Evolutionary conservation across 2,113 vertebrate genomes (phyloP), one percentile per base, ranked within the genome.

Genomic region (Ciconia maguari): DNA sequence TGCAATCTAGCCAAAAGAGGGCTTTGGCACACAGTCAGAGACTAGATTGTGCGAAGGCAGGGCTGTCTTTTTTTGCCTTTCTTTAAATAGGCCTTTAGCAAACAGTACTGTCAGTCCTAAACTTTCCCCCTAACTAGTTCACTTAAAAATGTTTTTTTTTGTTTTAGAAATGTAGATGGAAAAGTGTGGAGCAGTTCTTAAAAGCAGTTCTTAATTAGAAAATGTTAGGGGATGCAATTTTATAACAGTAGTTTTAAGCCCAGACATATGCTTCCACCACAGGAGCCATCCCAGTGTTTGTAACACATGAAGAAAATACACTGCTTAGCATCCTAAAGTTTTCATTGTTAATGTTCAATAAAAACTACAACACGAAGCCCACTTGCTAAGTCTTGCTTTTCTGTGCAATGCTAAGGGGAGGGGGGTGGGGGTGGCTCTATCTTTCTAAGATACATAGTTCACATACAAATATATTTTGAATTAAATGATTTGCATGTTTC

Each of bases 271-370:
- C 51, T 92, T 74, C 70, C 89, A 94, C 83, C 65, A 76, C 89
- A 95, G 94, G 93, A 69, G 54, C 24, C 57, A 87, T 76, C 78
- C 72, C 62, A 61, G 54, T 62, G 69, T 91, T 80, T 94, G 41
- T 91, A 96, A 94, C 13, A 79, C 21, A 27, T 74, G 52, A 93
- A 93, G 74, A 96, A 94, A 97, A 96, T 79, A 90, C 69, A 89
- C 94, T 92, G n/a, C 29, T 94, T 95, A 80, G 13, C 38, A 83
- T 95, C 60, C 87, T 95, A 87, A 95, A 94, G 30, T 29, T 58
- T 93, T 96, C n/a, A 75, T 78, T 95, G n/a, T 17, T 95, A 54
- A 83, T 87, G 64, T 65, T 12, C 25, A 90, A 81, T 84, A 71
- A 97, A 91, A 94, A 58, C 46, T 95, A 77, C 21, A 72, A 72